phyloP scores from a whole-genome alignment of 2,113 vertebrate species.

The Elephantulus edwardii region DNA sequence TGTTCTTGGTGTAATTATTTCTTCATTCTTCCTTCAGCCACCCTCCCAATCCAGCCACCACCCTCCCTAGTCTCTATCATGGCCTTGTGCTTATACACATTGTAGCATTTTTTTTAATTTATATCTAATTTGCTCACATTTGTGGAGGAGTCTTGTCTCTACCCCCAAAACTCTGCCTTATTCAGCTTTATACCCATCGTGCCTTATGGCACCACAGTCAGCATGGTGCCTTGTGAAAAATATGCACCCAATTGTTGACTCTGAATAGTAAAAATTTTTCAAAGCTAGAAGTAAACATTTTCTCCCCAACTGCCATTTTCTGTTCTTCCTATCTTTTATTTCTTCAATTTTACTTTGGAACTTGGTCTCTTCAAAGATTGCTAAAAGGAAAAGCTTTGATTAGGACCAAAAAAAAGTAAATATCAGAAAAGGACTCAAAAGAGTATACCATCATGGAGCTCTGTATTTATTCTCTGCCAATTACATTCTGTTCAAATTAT shows the following conservation, averaged over 20 bases:
- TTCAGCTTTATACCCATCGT: not conserved
- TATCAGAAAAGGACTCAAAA: conserved; percentile 66
- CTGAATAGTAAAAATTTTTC: conserved; percentile 6
- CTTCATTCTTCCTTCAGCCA: not conserved
- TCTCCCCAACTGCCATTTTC: conserved; percentile 27
- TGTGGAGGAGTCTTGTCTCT: not conserved
- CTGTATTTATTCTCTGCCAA: conserved; percentile 72
- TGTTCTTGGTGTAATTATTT: not conserved
- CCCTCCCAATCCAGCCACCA: not conserved
- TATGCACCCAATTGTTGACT: not conserved
- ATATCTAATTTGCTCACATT: not conserved
- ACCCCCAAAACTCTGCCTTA: not conserved
- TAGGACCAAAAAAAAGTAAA: conserved; percentile 50
- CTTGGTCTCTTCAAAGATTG: conserved; percentile 23
- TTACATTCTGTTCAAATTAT: conserved; percentile 67
- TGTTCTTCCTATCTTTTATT: not conserved
- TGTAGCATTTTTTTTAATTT: not conserved
- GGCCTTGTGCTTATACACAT: not conserved
- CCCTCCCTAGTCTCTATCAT: not conserved
- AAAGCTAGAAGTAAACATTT: conserved; percentile 26
- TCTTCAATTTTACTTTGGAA: conserved; percentile 36
- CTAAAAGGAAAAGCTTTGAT: conserved; percentile 22
- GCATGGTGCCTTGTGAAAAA: not conserved
- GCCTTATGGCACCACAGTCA: too few relatives aligned
- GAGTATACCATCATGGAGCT: conserved; percentile 27